Conservation (phyloP, 2,888 invertebrate genomes). For the Phoenoteleia sp. region DNA sequence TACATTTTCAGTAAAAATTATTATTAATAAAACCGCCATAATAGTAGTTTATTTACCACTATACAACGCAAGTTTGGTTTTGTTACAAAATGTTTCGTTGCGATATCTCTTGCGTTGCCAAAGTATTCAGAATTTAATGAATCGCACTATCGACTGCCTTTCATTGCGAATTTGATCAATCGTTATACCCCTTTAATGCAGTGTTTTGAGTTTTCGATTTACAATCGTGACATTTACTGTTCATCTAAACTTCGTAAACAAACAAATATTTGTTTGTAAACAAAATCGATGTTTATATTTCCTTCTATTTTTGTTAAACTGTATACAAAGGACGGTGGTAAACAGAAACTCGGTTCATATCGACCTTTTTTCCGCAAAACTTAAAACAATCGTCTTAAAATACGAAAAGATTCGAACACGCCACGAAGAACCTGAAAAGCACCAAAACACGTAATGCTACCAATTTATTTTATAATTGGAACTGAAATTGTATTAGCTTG, state of each 20-base stretch:
- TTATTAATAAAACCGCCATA: no score
- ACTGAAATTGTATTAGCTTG: conserved; percentile 39
- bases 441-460: conserved; percentile 9
- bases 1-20: no score
- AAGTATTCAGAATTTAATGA: no score
- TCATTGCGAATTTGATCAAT: no score
- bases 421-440: background rate
- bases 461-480: conserved; percentile 53
- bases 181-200: no score
- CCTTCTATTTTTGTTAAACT: background rate
- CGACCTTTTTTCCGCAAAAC: background rate
- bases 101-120: no score
- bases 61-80: no score
- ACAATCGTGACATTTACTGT: no score
- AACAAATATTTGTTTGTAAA: background rate
- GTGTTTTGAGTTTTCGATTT: no score
- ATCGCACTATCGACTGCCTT: no score
- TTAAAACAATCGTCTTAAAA: background rate
- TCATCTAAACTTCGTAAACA: background rate
- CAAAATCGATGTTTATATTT: background rate
- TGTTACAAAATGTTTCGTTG: no score
- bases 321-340: background rate
- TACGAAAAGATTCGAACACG: background rate
- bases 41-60: no score
- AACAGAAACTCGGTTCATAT: background rate